Conservation (phyloP, 2,888 invertebrate species). For the Lamellibrachia columna region DNA sequence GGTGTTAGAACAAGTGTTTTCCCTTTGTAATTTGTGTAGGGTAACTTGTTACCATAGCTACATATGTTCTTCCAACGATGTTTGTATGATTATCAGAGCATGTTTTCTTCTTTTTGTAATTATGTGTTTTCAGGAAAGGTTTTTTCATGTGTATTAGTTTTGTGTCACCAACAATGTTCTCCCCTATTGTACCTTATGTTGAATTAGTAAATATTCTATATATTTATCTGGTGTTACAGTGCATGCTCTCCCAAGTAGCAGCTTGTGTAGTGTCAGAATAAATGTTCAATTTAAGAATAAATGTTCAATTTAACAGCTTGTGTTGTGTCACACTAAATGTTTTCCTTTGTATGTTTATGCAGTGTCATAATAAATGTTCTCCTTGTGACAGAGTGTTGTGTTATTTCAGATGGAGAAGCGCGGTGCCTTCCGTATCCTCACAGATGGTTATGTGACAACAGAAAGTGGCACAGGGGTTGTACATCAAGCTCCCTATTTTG, state of each 20-base stretch:
- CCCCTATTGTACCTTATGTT: too few relatives aligned
- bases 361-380: not conserved
- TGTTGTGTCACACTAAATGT: not conserved
- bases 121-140: too few relatives aligned
- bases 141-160: too few relatives aligned
- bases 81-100: too few relatives aligned
- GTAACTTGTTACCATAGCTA: too few relatives aligned
- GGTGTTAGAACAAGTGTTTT: too few relatives aligned
- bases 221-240: not conserved
- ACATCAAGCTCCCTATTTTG: slow-evolving; percentile 98
- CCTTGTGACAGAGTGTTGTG: not conserved
- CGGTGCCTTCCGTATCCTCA: slow-evolving; percentile 85
- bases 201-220: not conserved
- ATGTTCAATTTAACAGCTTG: not conserved
- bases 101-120: too few relatives aligned
- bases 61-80: too few relatives aligned
- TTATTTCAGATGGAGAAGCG: slow-evolving; percentile 52
- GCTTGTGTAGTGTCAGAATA: not conserved
- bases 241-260: not conserved
- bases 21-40: too few relatives aligned
- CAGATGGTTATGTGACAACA: slow-evolving; percentile 91
- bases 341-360: not conserved
- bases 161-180: too few relatives aligned
- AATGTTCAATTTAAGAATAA: not conserved
- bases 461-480: slow-evolving; percentile 98